Evolutionary conservation across 2,797 vertebrate species (phyloP).

Genomic region (Etheostoma perlongum): DNA sequence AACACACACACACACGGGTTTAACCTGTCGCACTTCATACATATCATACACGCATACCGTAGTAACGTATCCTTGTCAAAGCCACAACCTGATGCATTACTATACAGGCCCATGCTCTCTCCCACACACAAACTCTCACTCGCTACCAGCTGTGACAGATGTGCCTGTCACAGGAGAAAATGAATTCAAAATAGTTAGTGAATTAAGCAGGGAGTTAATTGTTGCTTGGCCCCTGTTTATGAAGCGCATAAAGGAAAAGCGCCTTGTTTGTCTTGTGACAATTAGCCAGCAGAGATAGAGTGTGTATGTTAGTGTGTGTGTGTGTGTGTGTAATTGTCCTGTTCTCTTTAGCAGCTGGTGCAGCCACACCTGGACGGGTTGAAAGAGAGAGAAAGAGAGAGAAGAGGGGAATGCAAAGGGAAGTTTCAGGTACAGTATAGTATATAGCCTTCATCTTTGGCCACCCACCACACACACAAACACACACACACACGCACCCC

Average conservation of each 20-base stretch:
- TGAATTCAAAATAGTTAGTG: slow-evolving; percentile 89
- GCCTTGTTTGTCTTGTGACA: slow-evolving; percentile 88
- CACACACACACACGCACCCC: slow-evolving; percentile 20
- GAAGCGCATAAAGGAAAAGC: slow-evolving; percentile 83
- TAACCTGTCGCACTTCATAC: slow-evolving; percentile 30
- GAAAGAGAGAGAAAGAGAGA: slow-evolving; percentile 48
- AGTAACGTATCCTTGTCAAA: slow-evolving; percentile 39
- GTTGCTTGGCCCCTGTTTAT: slow-evolving; percentile 86
- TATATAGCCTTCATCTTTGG: slow-evolving; percentile 24
- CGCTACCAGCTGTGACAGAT: slow-evolving; percentile 85
- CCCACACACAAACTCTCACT: slow-evolving; percentile 20
- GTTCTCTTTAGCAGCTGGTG: slow-evolving; percentile 84
- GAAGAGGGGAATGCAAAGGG: slow-evolving; percentile 23
- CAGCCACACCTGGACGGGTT: slow-evolving; percentile 85
- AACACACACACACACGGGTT: slow-evolving; percentile 2
- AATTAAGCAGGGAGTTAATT: slow-evolving; percentile 91
- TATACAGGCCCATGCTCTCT: slow-evolving; percentile 33
- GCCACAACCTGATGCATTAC: slow-evolving; percentile 39
- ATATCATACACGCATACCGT: slow-evolving; percentile 11
- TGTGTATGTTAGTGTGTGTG: slow-evolving; percentile 37
- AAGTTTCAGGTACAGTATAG: slow-evolving; percentile 37
- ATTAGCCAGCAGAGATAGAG: slow-evolving; percentile 81
- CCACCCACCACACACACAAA: background rate
- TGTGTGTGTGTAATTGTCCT: slow-evolving; percentile 66
- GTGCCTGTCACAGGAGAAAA: slow-evolving; percentile 86